These are phyloP conservation scores for Caenorhabditis sp. DNA, from an alignment of 2,888 invertebrate genomes.

Conservation along the genomic window DNA sequence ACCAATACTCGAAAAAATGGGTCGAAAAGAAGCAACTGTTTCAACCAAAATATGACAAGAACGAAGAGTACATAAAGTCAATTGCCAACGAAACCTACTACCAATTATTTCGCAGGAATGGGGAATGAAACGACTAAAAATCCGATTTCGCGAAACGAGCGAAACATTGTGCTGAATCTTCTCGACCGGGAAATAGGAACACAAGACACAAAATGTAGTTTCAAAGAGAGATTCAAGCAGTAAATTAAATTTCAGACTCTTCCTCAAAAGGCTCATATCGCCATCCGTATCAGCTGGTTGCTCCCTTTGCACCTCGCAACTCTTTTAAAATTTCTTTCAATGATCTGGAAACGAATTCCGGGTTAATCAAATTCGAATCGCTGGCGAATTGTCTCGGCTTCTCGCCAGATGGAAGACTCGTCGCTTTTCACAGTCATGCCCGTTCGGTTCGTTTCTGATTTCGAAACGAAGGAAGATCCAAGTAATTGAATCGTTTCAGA, in stretches of 20 bases:
- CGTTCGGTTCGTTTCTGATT: neutral
- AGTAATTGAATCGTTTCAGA: neutral
- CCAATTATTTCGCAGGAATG: too few species aligned
- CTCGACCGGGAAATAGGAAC: conserved; percentile 24
- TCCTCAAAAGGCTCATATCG: neutral
- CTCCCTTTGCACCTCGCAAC: too few species aligned
- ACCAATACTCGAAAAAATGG: too few species aligned
- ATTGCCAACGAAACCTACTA: too few species aligned
- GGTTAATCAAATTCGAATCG: too few species aligned
- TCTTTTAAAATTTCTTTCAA: too few species aligned
- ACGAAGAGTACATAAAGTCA: too few species aligned
- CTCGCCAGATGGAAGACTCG: conserved; percentile 23
- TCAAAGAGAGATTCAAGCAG: neutral
- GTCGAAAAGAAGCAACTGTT: too few species aligned
- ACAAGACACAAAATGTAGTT: conserved; percentile 9
- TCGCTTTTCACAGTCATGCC: conserved; percentile 28
- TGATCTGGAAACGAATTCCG: neutral
- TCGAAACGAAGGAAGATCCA: too few species aligned
- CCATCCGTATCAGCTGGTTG: conserved; percentile 8
- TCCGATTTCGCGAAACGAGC: too few species aligned
- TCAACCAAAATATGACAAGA: too few species aligned
- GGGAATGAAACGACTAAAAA: too few species aligned
- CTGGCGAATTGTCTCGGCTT: conserved; percentile 10
- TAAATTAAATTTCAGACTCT: conserved; percentile 1
- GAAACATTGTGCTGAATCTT: conserved; percentile 10